Evolutionary conservation across 2,113 vertebrate species (phyloP), one percentile per base, ranked within the genome.

Genomic region (Callipepla squamata): DNA sequence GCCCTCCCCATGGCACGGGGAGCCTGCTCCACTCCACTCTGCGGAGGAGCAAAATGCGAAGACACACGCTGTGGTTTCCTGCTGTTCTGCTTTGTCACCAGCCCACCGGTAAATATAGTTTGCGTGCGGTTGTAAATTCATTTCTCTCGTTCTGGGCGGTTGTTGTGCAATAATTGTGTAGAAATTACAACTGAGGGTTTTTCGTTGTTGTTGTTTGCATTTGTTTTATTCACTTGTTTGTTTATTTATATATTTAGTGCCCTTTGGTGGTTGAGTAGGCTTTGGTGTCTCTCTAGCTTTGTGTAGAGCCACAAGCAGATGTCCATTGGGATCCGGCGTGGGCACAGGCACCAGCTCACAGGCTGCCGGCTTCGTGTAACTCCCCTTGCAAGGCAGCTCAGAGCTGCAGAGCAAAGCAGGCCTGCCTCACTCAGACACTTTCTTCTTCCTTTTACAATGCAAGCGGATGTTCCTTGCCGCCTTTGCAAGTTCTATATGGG

Each of bases 51-150:
- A 61, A 36, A 36, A 47, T 57, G 68, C 1, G 76, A 83, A 80
- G 80, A 86, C 73, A 80, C 80, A 57, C 36, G 23, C 13, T 93
- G 93, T 94, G 95, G 95, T 95, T 96, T 96, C 90, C 88, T 96
- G 90, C 85, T 93, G 63, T 93, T 96, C 83, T 95, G 88, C 95
- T 93, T 94, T 93, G 88, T 96, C 95, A 96, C 93, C 89, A 94
- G 83, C 90, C 74, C 73, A 65, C 86, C 83, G 62, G 86, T 90
- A 96, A 88, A 95, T 95, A 86, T 75, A 95, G 88, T 83, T 88
- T 50, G 34, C 84, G 66, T 95, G 88, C 48, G 80, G 88, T 94
- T 94, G 72, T 92, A 95, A 93, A 94, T 93, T 92, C 88, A 77
- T 96, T 53, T 84, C 92, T 67, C 86, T 96, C 86, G 51, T 88